Evolutionary conservation across 1,140 invertebrate genomes (phyloP).

Genomic region (Hypothenemus hampei): DNA sequence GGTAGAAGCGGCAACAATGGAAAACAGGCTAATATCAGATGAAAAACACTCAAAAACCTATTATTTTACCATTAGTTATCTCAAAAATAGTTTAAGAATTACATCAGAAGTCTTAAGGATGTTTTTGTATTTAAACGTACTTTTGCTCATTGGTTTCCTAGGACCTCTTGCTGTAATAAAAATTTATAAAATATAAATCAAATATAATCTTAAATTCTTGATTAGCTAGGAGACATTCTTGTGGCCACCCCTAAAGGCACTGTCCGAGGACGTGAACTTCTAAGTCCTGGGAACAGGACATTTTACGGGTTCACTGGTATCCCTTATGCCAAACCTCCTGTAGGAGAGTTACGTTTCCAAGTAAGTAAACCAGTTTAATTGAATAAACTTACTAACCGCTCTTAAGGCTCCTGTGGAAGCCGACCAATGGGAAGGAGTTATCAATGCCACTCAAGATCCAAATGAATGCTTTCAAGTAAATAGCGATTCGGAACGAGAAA

Average conservation of each 20-base stretch:
- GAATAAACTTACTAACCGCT: no score
- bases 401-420: conserved; percentile 16
- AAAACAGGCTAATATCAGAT: no score
- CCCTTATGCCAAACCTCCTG: conserved; percentile 23
- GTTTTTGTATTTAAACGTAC: no score
- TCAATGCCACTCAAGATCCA: conserved; percentile 8
- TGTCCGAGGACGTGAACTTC: conserved; percentile 11
- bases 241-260: conserved; percentile 20
- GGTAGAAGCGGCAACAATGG: no score
- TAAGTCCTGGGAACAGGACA: conserved; percentile 7
- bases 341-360: conserved; percentile 19
- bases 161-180: no score
- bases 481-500: conserved; percentile 8
- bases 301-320: conserved; percentile 25
- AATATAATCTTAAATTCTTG: no score
- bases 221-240: conserved; percentile 18
- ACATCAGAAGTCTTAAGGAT: no score
- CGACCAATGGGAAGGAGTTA: conserved; percentile 3
- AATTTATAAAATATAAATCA: no score
- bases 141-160: no score
- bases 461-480: conserved; percentile 18
- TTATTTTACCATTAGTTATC: no score
- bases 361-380: conserved; percentile 2
- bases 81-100: no score
- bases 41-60: no score